phyloP scores from a whole-genome alignment of 2,113 vertebrate genomes.

The Camelus dromedarius region DNA sequence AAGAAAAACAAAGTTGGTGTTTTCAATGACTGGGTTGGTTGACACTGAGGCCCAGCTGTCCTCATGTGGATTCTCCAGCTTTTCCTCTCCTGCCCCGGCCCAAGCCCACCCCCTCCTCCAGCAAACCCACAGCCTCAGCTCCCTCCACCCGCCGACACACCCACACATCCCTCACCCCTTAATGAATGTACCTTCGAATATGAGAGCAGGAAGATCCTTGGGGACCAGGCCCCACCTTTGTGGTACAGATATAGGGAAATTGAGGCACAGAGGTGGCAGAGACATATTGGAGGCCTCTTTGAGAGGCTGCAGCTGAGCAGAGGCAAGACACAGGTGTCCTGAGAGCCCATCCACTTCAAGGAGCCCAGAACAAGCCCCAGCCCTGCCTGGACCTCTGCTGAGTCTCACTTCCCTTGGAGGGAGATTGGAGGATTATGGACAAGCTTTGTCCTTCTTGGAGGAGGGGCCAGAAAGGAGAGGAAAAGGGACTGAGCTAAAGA shows the following conservation, averaged over 20 bases:
- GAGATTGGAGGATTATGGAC: background rate
- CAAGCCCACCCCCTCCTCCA: background rate
- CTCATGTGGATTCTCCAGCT: background rate
- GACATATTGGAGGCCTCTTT: background rate
- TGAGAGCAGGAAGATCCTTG: background rate
- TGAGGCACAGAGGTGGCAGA: background rate
- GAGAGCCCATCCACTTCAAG: background rate
- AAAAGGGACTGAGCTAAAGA: background rate
- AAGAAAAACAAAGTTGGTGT: background rate
- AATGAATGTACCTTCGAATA: background rate
- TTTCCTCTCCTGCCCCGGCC: background rate
- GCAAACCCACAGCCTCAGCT: fast-evolving
- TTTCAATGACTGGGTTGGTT: background rate
- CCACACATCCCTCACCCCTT: background rate
- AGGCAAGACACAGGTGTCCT: background rate
- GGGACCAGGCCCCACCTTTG: background rate
- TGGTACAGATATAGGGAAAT: background rate
- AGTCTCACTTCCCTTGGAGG: background rate
- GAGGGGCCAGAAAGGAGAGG: background rate
- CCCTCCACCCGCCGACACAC: background rate
- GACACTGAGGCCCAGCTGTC: background rate
- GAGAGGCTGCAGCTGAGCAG: background rate
- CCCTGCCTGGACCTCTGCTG: background rate
- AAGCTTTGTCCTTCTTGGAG: background rate
- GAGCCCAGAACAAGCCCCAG: background rate